Conservation (phyloP, 2,113 vertebrate genomes). For the Paramisgurnus dabryanus region DNA sequence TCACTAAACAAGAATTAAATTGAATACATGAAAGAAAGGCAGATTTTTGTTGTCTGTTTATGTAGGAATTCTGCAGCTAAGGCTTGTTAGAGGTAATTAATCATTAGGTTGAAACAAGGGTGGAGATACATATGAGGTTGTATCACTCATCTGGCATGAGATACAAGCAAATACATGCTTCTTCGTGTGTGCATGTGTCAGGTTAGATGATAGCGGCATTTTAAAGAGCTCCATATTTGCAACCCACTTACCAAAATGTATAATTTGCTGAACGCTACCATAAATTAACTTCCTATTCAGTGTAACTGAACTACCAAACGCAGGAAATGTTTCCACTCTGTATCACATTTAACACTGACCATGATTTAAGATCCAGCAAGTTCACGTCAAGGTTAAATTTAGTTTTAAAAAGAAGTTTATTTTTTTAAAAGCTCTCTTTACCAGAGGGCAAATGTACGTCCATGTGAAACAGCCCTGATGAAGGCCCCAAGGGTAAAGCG, state of each 20-base stretch:
- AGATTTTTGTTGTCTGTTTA: slow-evolving; percentile 17
- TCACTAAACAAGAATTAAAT: too few species aligned
- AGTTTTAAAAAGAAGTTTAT: slow-evolving; percentile 35
- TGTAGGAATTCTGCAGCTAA: neutral
- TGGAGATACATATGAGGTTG: slow-evolving; percentile 6
- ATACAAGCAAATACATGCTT: slow-evolving; percentile 14
- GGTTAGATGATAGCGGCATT: neutral
- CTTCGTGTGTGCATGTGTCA: neutral
- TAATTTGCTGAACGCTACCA: neutral
- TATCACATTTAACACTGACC: neutral
- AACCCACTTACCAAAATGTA: neutral
- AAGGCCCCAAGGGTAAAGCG: slow-evolving; percentile 34
- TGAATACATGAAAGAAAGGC: slow-evolving; percentile 1
- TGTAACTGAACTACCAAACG: neutral
- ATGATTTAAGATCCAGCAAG: neutral
- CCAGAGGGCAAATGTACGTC: slow-evolving; percentile 3
- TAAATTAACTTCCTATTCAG: neutral
- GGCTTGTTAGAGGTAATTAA: slow-evolving; percentile 28
- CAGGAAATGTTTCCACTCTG: neutral
- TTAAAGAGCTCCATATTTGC: neutral
- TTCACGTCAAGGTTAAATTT: slow-evolving; percentile 22
- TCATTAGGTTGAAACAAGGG: slow-evolving; percentile 17
- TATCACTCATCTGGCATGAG: slow-evolving; percentile 28
- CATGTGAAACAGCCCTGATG: slow-evolving; percentile 28
- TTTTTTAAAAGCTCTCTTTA: slow-evolving; percentile 10